Evolutionary conservation across 2,888 invertebrate genomes (phyloP), one percentile per base, ranked within the genome.

Genomic region (Ditula angustiorana): DNA sequence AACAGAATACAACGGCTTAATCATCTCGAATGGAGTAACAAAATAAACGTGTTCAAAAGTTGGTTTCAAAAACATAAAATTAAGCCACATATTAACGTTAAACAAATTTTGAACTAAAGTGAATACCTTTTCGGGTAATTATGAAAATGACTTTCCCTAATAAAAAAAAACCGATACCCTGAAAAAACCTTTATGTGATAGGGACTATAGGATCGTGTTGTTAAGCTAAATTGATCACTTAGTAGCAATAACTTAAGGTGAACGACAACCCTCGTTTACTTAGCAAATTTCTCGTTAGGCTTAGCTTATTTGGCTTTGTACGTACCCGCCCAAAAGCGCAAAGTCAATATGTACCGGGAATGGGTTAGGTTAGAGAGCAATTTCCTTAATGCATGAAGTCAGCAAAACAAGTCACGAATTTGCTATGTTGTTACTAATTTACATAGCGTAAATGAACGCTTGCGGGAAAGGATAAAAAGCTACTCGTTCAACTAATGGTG

Each of bases 371-470:
- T n/a, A n/a, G n/a, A n/a, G 19, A 4, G 30, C 26, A 50, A 41
- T 49, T 62, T 56, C 28, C 49, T 49, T 56, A 49, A 62, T 62
- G 61, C 37, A 62, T 28, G 47, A 61, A 13, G 53, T 47, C 55
- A 53, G 37, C 59, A 47, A n/a, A 30, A 13, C 13, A 3, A 47
- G 55, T n/a, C 47, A 49, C 55, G 26, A 55, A 28, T 58, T 58
- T 30, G 53, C 19, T 19, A 53, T 21, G 21, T 7, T 49, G 26
- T 11, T 24, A n/a, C 19, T 37, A 53, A 61, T 53, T 33, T 46
- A 53, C 53, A 53, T 46, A 24, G 7, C 33, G 46, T 58, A 2
- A 33, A 52, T 24, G 26, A 49, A 59, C 13, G 23, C 13, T 23
- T 16, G 26, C 1, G 3, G 33, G 33, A n/a, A 3, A 2, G n/a